phyloP scores from a whole-genome alignment of 2,888 invertebrate genomes.

The Drosophila conformis region DNA sequence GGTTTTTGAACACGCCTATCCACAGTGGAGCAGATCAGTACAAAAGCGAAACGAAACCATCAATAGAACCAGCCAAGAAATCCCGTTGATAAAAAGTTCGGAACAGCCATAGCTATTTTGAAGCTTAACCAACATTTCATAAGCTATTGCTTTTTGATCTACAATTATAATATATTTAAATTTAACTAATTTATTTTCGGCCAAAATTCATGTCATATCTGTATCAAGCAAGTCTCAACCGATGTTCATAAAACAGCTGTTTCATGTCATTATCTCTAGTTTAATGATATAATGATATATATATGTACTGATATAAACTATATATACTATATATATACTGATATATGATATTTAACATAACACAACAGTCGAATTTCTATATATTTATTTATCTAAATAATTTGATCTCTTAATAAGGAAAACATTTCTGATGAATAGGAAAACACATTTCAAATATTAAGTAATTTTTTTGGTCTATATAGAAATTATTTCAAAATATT shows the following conservation, averaged over 20 bases:
- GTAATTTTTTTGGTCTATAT: background rate
- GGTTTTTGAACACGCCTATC: constrained; percentile 3
- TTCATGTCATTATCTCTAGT: background rate
- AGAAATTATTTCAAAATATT: background rate
- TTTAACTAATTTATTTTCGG: background rate
- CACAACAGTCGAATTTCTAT: no score
- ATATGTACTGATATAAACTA: no score
- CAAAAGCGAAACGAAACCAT: fast-evolving
- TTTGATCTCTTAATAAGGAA: background rate
- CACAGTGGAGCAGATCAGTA: constrained; percentile 44
- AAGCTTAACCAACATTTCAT: background rate
- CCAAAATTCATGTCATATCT: background rate
- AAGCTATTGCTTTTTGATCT: background rate
- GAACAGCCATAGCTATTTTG: background rate
- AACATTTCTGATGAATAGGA: background rate
- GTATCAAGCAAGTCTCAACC: no score
- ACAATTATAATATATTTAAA: background rate
- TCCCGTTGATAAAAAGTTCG: fast-evolving
- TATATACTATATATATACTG: no score
- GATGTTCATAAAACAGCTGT: no score
- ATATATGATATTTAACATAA: no score
- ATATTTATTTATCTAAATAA: background rate
- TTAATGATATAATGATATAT: no score
- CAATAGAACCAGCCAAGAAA: background rate
- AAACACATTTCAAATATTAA: background rate